Conservation (phyloP, 2,888 invertebrate species). For the Thysanoteuthis rhombus region DNA sequence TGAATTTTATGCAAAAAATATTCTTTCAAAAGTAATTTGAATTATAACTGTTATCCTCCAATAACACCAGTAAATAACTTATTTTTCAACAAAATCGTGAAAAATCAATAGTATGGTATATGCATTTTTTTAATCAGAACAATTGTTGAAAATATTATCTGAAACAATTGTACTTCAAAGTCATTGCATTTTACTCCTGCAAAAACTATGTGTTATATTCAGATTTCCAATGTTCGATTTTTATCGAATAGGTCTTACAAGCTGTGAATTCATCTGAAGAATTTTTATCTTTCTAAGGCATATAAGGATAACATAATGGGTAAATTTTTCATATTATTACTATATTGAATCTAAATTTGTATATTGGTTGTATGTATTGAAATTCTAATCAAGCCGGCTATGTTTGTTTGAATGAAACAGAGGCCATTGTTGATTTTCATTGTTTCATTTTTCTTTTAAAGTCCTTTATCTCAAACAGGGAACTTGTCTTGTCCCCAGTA, state of each 20-base stretch:
- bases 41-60: no score
- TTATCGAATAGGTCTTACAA: background rate
- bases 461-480: background rate
- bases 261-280: background rate
- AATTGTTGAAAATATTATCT: background rate
- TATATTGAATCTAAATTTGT: background rate
- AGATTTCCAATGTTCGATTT: background rate
- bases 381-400: background rate
- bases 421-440: background rate
- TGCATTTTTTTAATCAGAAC: no score
- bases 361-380: background rate
- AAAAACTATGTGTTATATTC: no score
- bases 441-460: background rate
- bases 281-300: background rate
- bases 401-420: background rate
- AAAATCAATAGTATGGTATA: no score
- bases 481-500: background rate
- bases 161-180: background rate
- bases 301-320: background rate
- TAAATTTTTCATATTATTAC: no score
- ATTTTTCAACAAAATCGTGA: background rate
- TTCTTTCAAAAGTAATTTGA: background rate
- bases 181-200: background rate
- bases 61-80: background rate
- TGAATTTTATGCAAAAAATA: background rate